Conservation (phyloP, 2,113 vertebrate species). For the Nipponia nippon region DNA sequence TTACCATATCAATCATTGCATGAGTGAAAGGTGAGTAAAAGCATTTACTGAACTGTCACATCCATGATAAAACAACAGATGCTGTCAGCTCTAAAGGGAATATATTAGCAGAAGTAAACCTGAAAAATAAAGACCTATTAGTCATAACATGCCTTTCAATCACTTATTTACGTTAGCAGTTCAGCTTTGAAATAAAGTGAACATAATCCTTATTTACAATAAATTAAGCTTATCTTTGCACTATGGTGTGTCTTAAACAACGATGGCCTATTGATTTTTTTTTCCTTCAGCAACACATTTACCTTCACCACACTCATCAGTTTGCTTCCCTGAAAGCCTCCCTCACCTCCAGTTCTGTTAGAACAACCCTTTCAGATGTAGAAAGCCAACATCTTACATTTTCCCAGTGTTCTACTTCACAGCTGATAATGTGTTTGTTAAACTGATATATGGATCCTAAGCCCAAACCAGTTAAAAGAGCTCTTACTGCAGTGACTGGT, state of each 20-base stretch:
- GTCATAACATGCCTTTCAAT: not conserved
- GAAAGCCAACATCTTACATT: not conserved
- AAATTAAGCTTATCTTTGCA: not conserved
- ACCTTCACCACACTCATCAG: not conserved
- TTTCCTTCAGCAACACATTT: not conserved
- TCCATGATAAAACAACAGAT: conserved; percentile 4
- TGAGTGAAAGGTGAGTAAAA: not conserved
- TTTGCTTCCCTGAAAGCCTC: not conserved
- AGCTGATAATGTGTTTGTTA: not conserved
- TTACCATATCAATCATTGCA: not conserved
- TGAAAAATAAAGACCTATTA: not conserved
- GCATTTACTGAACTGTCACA: conserved; percentile 16
- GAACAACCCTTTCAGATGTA: not conserved
- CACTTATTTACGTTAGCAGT: not conserved
- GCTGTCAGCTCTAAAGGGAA: not conserved
- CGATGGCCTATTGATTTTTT: not conserved
- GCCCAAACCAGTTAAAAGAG: not conserved
- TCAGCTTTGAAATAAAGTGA: not conserved
- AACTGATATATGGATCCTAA: not conserved
- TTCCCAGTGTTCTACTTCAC: not conserved
- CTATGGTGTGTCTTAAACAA: not conserved
- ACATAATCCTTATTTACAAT: not conserved
- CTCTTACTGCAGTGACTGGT: not conserved
- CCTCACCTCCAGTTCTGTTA: not conserved
- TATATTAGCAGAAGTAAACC: not conserved